Evolutionary conservation across 2,888 invertebrate genomes (phyloP).

Genomic region (Leptogaster cylindrica): DNA sequence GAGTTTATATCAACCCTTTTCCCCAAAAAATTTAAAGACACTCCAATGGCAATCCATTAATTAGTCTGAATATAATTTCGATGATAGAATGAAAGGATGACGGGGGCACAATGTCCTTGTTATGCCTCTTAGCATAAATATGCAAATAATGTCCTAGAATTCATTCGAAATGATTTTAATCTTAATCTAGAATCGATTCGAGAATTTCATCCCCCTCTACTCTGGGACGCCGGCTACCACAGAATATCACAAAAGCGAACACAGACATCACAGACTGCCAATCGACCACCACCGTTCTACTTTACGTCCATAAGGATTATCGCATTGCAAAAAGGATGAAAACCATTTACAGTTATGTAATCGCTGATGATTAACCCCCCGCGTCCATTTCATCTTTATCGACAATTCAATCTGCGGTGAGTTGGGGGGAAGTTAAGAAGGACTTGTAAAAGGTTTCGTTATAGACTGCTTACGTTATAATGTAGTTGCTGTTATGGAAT

Average conservation of each 20-base stretch:
- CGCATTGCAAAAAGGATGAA: conserved; percentile 38
- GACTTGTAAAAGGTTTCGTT: background rate
- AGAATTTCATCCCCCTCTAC: background rate
- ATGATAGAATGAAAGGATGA: background rate
- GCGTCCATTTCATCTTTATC: conserved; percentile 15
- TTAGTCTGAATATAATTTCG: background rate
- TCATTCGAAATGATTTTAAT: conserved; percentile 3
- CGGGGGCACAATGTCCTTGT: background rate
- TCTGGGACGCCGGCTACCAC: no score
- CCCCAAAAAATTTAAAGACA: no score
- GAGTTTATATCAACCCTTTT: no score
- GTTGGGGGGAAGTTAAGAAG: background rate
- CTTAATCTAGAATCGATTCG: conserved; percentile 30
- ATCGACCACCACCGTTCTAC: no score
- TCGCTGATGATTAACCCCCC: conserved; percentile 35
- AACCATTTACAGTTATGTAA: conserved; percentile 39
- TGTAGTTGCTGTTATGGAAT: background rate
- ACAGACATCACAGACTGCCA: no score
- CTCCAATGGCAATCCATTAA: conserved; percentile 15
- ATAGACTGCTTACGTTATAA: background rate
- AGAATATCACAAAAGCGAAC: no score
- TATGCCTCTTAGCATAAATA: conserved; percentile 24
- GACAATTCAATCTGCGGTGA: background rate
- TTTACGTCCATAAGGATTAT: conserved; percentile 26
- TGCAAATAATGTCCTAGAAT: conserved; percentile 30